Conservation (phyloP, 1,140 invertebrate genomes). For the Calephelis nemesis region DNA sequence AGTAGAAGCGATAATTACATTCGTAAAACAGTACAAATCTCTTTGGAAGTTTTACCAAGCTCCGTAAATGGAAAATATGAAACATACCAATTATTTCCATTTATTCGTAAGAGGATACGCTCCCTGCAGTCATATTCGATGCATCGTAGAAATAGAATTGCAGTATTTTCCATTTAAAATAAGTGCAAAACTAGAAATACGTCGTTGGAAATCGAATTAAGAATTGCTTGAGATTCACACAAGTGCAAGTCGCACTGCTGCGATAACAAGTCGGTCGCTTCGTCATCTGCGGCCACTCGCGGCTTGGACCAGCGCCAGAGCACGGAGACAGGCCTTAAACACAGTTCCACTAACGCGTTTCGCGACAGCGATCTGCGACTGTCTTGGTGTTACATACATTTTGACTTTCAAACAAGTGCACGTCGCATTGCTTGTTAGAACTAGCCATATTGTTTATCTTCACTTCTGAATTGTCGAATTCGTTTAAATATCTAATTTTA, state of each 20-base stretch:
- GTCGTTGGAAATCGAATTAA: slow-evolving; percentile 30
- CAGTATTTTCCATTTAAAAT: slow-evolving; percentile 6
- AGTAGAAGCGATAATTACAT: too few relatives aligned
- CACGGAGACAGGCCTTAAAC: slow-evolving; percentile 41
- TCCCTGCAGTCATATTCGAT: background rate
- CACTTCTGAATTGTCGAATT: too few relatives aligned
- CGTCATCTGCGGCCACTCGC: slow-evolving; percentile 63
- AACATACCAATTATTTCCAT: too few relatives aligned
- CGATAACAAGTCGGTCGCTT: slow-evolving; percentile 50
- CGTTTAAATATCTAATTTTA: too few relatives aligned
- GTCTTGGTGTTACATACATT: background rate
- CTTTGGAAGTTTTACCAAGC: too few relatives aligned
- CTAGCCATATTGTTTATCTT: too few relatives aligned
- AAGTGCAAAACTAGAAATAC: slow-evolving; percentile 19
- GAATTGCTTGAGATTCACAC: slow-evolving; percentile 25
- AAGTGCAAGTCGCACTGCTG: slow-evolving; percentile 16
- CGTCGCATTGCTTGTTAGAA: too few relatives aligned
- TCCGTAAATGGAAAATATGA: too few relatives aligned
- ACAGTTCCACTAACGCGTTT: slow-evolving; percentile 13
- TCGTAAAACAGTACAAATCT: too few relatives aligned
- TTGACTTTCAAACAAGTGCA: background rate
- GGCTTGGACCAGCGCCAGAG: slow-evolving; percentile 60
- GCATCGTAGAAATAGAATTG: slow-evolving; percentile 5
- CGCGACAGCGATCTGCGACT: background rate
- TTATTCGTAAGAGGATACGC: too few relatives aligned